Conservation (phyloP, 2,113 vertebrate species). For the Leptosomus discolor region DNA sequence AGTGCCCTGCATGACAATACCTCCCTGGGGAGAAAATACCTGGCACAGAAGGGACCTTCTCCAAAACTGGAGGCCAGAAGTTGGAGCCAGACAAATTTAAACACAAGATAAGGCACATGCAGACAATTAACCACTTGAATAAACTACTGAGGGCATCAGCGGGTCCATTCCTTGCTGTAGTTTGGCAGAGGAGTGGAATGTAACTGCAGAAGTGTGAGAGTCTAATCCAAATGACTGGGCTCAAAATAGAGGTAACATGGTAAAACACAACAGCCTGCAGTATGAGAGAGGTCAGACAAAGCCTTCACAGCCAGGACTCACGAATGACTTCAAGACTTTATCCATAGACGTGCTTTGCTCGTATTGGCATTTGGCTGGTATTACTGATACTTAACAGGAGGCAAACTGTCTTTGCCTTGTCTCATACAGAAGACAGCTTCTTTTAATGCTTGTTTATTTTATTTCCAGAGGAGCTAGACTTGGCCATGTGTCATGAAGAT, state of each 20-base stretch:
- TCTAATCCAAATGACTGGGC: background rate
- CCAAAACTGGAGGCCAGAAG: background rate
- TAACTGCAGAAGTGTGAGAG: background rate
- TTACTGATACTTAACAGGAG: background rate
- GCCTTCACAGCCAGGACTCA: accelerated
- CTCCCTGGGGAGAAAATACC: constrained; percentile 35
- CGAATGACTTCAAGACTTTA: background rate
- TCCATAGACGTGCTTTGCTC: background rate
- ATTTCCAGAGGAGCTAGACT: background rate
- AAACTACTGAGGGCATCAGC: background rate
- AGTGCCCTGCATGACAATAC: constrained; percentile 65
- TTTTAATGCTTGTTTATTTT: background rate
- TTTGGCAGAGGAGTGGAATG: background rate
- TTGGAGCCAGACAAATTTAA: constrained; percentile 19
- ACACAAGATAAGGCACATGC: background rate
- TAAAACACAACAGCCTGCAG: accelerated
- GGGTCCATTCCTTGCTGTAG: background rate
- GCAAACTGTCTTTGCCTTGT: background rate
- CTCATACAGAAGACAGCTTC: background rate
- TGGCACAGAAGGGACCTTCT: background rate
- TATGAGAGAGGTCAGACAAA: background rate
- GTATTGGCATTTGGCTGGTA: background rate
- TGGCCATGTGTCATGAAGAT: background rate
- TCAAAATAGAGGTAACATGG: background rate
- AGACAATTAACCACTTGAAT: background rate